Evolutionary conservation across 2,797 vertebrate genomes (phyloP).

Genomic region (Diceros bicornis): DNA sequence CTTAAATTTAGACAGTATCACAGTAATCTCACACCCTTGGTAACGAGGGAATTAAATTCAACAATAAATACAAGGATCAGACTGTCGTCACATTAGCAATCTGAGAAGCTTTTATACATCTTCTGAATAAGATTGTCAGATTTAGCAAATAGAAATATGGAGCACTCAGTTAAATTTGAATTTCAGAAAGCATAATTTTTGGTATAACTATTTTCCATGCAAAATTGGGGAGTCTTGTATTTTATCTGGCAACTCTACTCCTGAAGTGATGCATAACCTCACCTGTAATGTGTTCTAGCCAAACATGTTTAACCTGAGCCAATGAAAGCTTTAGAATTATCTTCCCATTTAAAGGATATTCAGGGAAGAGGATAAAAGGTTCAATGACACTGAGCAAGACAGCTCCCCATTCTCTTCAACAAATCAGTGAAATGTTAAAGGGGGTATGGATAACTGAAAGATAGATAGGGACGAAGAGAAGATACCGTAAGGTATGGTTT

Average conservation of each 20-base stretch:
- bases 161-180: background rate
- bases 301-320: background rate
- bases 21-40: background rate
- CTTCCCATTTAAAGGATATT: background rate
- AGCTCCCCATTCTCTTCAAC: background rate
- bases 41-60: background rate
- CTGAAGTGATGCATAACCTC: background rate
- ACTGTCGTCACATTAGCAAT: background rate
- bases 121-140: background rate
- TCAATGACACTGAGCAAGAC: background rate
- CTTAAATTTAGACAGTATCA: background rate
- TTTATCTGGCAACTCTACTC: background rate
- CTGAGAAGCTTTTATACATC: background rate
- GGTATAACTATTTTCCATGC: background rate
- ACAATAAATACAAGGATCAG: background rate
- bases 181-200: background rate
- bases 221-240: background rate
- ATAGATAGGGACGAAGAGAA: background rate
- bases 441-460: background rate
- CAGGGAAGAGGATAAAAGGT: background rate
- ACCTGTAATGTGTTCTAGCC: background rate
- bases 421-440: background rate
- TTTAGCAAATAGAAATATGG: background rate
- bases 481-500: accelerated
- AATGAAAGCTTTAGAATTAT: background rate